Percentiles rank a stretch among this genome's conserved stretches.
Conservation (phyloP, 2,888 invertebrate species). For the Seira ritae region DNA sequence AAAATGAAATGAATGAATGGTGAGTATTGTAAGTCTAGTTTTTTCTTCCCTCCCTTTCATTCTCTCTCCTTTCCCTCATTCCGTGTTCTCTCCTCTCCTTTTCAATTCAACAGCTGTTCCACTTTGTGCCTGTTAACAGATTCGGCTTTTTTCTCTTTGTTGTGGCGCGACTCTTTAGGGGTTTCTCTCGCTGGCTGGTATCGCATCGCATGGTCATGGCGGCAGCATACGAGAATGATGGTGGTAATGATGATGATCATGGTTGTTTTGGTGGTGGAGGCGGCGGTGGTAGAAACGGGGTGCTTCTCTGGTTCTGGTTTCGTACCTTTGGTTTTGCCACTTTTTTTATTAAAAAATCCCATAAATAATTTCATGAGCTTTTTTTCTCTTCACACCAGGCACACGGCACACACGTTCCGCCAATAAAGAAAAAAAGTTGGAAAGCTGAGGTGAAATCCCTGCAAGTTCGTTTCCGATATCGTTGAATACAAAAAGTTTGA, state of each 20-base stretch:
- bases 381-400: constrained; percentile 16
- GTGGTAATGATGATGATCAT: constrained; percentile 3
- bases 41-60: background rate
- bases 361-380: constrained; percentile 59
- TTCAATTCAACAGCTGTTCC: constrained; percentile 17
- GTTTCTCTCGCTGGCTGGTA: constrained; percentile 7
- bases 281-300: constrained; percentile 20
- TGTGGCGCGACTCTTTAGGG: background rate
- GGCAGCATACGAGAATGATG: too few species aligned
- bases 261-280: constrained; percentile 26
- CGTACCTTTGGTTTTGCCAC: constrained; percentile 19
- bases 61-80: background rate
- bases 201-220: too few species aligned
- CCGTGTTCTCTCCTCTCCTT: background rate
- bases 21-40: background rate
- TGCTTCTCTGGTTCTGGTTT: background rate
- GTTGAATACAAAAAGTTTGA: constrained; percentile 34
- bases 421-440: constrained; percentile 13
- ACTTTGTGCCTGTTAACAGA: constrained; percentile 6
- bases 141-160: constrained; percentile 20
- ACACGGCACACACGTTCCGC: constrained; percentile 13
- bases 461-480: background rate
- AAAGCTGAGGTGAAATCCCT: constrained; percentile 1
- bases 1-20: background rate
- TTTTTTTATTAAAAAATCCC: constrained; percentile 40